Evolutionary conservation across 2,797 vertebrate genomes (phyloP), one percentile per base, ranked within the genome.

Genomic region (Falco novaeseelandiae): DNA sequence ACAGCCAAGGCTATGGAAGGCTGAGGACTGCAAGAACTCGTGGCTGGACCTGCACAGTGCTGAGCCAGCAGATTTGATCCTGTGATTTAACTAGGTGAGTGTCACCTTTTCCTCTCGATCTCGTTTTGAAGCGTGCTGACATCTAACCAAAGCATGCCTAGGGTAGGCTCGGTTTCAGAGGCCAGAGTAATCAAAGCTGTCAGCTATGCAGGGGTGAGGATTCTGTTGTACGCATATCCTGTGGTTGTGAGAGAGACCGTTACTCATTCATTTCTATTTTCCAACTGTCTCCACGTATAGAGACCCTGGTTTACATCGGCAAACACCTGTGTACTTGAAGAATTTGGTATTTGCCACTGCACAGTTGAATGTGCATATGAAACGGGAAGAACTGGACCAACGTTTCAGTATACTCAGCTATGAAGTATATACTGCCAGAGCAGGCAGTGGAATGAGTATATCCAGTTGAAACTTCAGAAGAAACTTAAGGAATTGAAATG

Each of bases 201-300:
- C 55, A 23, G 36, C 30, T 73, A 4, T 2, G 21, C 34, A 77
- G 58, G 22, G 58, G 30, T 44, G 42, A 89, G 61, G 36, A 82
- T 30, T 32, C 48, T 54, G 10, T 20, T 1, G 0, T 49, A 26
- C 3, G 18, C 0, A 0, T 6, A 27, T 67, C 48, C 55, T 52
- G 59, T 44, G 22, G 23, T 7, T 42, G 42, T 38, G 55, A 93
- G 58, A 57, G 16, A 30, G 29, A 42, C 23, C 1, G 1, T 54
- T 52, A n/a, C 10, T 85, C 32, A 7, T 79, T 27, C 10, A 26
- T 44, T 44, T 44, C 44, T 44, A 2, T 83, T 91, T 80, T 83
- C n/a, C 48, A 59, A 0, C 44, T 66, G 16, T 58, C 34, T 83
- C 57, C 15, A 4, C 12, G 15, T 48, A 42, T 9, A 10, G 19